Base-by-base conservation (phyloP, 2,888 invertebrate genomes). In the Nemapogon koenigi region DNA sequence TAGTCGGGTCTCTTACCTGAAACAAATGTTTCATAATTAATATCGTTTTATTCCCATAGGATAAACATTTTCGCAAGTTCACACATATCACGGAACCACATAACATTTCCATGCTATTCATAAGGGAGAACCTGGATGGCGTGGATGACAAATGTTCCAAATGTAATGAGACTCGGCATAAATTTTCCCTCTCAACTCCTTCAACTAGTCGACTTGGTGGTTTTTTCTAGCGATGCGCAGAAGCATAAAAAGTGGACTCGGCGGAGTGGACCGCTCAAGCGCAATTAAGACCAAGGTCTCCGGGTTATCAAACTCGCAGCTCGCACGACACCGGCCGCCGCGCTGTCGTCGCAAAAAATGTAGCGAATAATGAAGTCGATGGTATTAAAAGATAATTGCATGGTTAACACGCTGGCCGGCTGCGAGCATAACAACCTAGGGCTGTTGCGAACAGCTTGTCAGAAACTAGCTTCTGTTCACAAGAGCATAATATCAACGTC, bases 221-320 rank as follows among this genome's bases (percentile, higher is more conserved):
- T 73, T 72, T 68, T 70, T 70, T 67, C 71, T 71, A 72, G 73
- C 67, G 69, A 73, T 76, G 69, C 70, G 78, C 78, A 75, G 66
- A 72, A 70, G 64, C 64, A 76, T 75, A 76, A 76, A 76, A 76
- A 76, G 72, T 69, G 67, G 75, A 62, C 73, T 56, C 63, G 62
- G 62, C 62, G 62, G 70, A 76, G 69, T 73, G 71, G 73, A 67
- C 70, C 62, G 69, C 68, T 67, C 68, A 64, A 67, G 66, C 72
- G 75, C 76, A 78, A 78, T 78, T 78, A 78, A 76, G 76, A 75
- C 75, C 76, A 78, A 78, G 78, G 78, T 78, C 78, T 75, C 58
- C 76, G 63, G 78, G 78, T 78, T 78, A 78, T 78, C 78, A 76
- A 78, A 78, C 78, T 61, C 76, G 67, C 62, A 71, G 59, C 68